These are phyloP conservation scores for Baccha elongata DNA, from an alignment of 2,888 invertebrate species.

Conservation along the genomic window DNA sequence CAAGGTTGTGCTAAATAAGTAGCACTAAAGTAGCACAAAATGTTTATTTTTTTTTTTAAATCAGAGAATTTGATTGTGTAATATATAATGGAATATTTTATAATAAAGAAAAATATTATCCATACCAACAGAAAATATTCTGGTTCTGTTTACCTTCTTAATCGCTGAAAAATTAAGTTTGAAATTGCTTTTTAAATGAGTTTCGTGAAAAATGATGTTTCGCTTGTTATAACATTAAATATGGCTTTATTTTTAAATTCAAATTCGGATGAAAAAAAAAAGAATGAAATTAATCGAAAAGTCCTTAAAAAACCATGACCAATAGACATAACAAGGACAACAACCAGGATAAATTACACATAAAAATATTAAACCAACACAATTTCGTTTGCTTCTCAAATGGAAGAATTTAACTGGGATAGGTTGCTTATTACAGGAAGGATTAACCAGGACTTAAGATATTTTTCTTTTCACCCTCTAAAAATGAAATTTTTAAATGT, in stretches of 20 bases:
- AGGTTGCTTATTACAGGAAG: constrained; percentile 66
- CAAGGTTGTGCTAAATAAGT: too few relatives aligned
- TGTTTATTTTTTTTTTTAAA: too few relatives aligned
- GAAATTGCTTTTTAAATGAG: constrained; percentile 81
- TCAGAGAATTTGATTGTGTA: too few relatives aligned
- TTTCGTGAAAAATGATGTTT: constrained; percentile 70
- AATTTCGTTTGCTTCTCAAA: constrained; percentile 41
- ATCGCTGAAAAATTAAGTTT: constrained; percentile 81
- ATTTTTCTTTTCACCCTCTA: constrained; percentile 66
- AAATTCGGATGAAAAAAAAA: constrained; percentile 14
- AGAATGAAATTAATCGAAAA: constrained; percentile 30
- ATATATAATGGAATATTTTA: too few relatives aligned
- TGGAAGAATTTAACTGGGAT: constrained; percentile 58
- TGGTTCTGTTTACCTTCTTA: constrained; percentile 79
- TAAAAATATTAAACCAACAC: constrained; percentile 46
- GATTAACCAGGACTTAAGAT: constrained; percentile 72
- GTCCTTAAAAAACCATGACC: constrained; percentile 36
- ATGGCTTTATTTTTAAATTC: constrained; percentile 32
- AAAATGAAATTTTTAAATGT: constrained; percentile 77
- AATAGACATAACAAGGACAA: constrained; percentile 27
- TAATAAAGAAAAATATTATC: constrained; percentile 58
- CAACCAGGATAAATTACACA: background rate
- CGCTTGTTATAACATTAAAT: constrained; percentile 5
- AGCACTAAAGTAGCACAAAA: too few relatives aligned
- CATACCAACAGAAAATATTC: constrained; percentile 1